phyloP scores from a whole-genome alignment of 2,888 invertebrate genomes.

The Netelia inedita region DNA sequence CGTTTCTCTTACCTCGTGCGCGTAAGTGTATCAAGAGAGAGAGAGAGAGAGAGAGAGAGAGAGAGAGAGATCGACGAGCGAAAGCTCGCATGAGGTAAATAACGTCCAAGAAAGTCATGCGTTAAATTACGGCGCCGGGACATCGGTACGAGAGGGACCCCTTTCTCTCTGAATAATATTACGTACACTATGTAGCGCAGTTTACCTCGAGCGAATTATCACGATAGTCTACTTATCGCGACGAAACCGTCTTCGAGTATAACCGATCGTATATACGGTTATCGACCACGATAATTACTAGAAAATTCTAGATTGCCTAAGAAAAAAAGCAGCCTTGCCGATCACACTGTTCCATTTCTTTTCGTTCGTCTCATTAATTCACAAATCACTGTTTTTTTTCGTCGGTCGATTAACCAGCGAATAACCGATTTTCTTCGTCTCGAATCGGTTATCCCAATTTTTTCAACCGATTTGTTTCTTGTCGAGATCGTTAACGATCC shows the following conservation, averaged over 20 bases:
- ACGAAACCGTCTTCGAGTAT: neutral
- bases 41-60: constrained; percentile 34
- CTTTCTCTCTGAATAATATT: constrained; percentile 15
- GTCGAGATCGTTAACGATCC: too few relatives aligned
- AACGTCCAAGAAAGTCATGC: constrained; percentile 37
- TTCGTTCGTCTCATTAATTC: too few relatives aligned
- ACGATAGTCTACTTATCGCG: constrained; percentile 1
- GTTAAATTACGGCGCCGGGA: constrained; percentile 34
- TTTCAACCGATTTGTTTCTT: too few relatives aligned
- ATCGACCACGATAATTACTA: neutral
- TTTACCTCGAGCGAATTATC: neutral
- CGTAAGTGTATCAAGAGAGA: constrained; percentile 52
- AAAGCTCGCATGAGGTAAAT: constrained; percentile 54
- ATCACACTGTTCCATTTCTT: too few relatives aligned
- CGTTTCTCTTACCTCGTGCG: constrained; percentile 8
- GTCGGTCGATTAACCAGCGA: too few relatives aligned
- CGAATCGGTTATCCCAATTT: too few relatives aligned
- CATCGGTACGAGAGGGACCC: constrained; percentile 32
- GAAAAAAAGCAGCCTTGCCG: neutral
- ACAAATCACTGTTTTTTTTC: too few relatives aligned
- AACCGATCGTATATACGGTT: neutral
- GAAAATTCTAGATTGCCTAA: neutral
- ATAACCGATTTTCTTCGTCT: too few relatives aligned
- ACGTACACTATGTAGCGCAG: neutral
- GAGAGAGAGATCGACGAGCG: constrained; percentile 44